These are phyloP conservation scores for Chrysoperla carnea DNA, from an alignment of 1,140 invertebrate species.

Conservation along the genomic window DNA sequence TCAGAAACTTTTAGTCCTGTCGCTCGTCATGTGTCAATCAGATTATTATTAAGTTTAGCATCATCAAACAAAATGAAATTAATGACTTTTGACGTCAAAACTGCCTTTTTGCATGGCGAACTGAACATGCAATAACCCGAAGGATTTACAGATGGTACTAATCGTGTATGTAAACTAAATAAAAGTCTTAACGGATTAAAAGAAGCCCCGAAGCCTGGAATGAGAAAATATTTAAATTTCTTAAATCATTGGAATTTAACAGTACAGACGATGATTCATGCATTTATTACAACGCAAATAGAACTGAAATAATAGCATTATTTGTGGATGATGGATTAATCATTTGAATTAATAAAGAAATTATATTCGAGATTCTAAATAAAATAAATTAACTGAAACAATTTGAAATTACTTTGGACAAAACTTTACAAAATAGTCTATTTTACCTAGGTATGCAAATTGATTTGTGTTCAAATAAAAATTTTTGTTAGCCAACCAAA, in stretches of 20 bases:
- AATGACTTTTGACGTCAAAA: too few relatives aligned
- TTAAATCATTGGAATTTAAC: background rate
- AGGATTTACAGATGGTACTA: constrained; percentile 6
- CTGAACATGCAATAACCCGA: constrained; percentile 13
- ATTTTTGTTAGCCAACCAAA: too few relatives aligned
- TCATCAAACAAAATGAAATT: too few relatives aligned
- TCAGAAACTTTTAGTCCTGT: too few relatives aligned
- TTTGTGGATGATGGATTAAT: constrained; percentile 12
- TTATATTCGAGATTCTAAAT: background rate
- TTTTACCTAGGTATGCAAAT: background rate
- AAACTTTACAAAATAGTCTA: background rate
- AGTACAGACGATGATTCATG: background rate
- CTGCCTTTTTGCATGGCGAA: constrained; percentile 17
- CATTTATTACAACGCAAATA: background rate
- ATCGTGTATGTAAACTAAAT: background rate
- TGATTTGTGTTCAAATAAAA: background rate
- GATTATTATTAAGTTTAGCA: too few relatives aligned
- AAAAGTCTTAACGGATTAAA: constrained; percentile 2
- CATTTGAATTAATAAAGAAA: background rate
- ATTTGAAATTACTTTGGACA: constrained; percentile 4
- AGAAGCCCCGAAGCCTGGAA: background rate
- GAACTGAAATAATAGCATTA: constrained; percentile 6
- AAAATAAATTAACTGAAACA: background rate
- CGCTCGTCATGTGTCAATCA: too few relatives aligned
- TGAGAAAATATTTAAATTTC: background rate